Conservation (phyloP, 2,797 vertebrate genomes). For the Lophotriccus pileatus region DNA sequence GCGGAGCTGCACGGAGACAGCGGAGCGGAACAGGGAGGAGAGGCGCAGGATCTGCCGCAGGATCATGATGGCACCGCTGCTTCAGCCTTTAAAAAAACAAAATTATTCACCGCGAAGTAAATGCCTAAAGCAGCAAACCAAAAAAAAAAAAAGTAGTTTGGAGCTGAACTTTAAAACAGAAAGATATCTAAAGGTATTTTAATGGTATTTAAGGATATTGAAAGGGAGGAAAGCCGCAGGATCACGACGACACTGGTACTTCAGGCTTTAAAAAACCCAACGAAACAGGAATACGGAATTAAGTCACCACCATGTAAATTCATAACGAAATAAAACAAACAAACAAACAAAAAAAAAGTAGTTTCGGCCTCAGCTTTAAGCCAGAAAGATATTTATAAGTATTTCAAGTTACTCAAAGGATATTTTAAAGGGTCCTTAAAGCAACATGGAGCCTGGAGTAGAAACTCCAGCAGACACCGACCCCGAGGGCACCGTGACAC, state of each 20-base stretch:
- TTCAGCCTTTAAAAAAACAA: not conserved
- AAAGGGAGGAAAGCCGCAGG: not conserved
- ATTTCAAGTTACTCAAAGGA: not conserved
- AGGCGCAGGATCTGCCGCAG: slow-evolving; percentile 80
- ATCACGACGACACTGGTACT: not conserved
- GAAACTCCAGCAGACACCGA: not conserved
- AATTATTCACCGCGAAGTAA: fast-evolving
- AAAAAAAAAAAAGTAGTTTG: not conserved
- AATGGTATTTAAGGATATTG: not conserved
- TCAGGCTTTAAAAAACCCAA: not conserved
- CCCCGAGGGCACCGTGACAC: not conserved
- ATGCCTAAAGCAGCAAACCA: fast-evolving
- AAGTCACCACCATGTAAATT: not conserved
- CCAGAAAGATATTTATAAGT: not conserved
- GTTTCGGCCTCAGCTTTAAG: no score
- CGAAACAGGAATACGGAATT: not conserved
- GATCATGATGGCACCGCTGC: slow-evolving; percentile 77
- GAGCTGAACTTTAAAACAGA: not conserved
- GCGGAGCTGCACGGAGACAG: slow-evolving; percentile 76
- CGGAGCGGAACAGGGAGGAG: slow-evolving; percentile 79
- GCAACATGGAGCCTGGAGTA: no score
- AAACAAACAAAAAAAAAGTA: not conserved
- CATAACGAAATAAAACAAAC: no score
- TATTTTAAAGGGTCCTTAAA: not conserved
- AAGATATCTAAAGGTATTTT: not conserved